A percentile compares a stretch with the other conserved stretches of the same genome.
These are phyloP conservation scores for Phlogophora meticulosa DNA, from an alignment of 2,888 invertebrate genomes.

Conservation along the genomic window DNA sequence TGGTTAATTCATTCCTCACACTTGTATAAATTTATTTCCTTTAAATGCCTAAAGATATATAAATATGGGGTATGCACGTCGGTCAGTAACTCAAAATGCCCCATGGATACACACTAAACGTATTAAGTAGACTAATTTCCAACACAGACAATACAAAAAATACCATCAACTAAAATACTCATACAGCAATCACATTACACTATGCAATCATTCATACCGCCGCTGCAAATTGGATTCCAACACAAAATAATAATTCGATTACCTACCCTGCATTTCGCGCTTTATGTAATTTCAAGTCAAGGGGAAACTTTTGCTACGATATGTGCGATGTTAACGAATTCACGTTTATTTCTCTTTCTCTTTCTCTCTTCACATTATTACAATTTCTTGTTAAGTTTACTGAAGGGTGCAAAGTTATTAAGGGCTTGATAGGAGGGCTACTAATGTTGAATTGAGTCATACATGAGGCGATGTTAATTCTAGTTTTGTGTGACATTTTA, in stretches of 20 bases:
- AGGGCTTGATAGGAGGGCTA: slow-evolving; percentile 30
- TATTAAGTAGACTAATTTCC: too few relatives aligned
- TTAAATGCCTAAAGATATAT: too few relatives aligned
- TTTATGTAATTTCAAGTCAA: slow-evolving; percentile 52
- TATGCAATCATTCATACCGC: slow-evolving; percentile 52
- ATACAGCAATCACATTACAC: slow-evolving; percentile 48
- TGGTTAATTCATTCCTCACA: too few relatives aligned
- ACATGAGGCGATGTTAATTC: not conserved
- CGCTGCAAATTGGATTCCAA: slow-evolving; percentile 59
- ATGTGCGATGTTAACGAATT: slow-evolving; percentile 68
- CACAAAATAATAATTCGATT: slow-evolving; percentile 64
- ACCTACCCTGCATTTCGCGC: slow-evolving; percentile 52
- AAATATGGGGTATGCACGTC: too few relatives aligned
- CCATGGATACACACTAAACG: too few relatives aligned
- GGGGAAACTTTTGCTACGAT: slow-evolving; percentile 66
- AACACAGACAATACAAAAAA: slow-evolving; percentile 9
- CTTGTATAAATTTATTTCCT: too few relatives aligned
- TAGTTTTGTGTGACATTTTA: not conserved
- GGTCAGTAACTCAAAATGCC: too few relatives aligned
- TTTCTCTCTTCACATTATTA: slow-evolving; percentile 44
- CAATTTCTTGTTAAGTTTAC: slow-evolving; percentile 26
- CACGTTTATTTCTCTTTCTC: slow-evolving; percentile 39
- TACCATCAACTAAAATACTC: slow-evolving; percentile 34
- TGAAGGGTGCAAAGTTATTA: slow-evolving; percentile 18
- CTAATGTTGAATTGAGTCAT: not conserved